Evolutionary conservation across 1,140 invertebrate species (phyloP).

Genomic region (Cotesia vestalis): DNA sequence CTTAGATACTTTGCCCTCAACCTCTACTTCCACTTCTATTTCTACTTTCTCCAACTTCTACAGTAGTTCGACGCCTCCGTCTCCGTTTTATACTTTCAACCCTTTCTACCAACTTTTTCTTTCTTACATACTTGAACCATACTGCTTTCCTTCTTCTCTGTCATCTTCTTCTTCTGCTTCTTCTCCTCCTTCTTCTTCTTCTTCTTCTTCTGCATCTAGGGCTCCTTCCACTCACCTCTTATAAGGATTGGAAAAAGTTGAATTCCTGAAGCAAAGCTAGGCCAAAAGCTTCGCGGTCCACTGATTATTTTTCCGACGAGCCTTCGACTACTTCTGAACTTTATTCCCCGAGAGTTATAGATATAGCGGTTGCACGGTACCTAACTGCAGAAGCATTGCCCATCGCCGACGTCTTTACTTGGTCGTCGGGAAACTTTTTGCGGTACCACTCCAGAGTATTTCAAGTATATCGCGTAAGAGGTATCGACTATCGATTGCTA

Average conservation of each 20-base stretch:
- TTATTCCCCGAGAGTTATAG: background rate
- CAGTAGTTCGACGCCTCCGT: background rate
- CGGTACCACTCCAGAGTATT: constrained; percentile 15
- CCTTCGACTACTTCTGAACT: constrained; percentile 12
- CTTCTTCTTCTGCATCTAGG: too few relatives aligned
- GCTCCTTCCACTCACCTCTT: background rate
- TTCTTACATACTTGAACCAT: constrained; percentile 8
- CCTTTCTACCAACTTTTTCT: constrained; percentile 13
- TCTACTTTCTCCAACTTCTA: too few relatives aligned
- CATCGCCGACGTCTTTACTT: background rate
- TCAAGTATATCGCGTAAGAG: constrained; percentile 23
- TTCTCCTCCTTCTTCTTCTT: too few relatives aligned
- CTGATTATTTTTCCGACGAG: constrained; percentile 41
- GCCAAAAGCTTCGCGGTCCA: constrained; percentile 36
- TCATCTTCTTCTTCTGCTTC: too few relatives aligned
- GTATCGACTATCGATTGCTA: background rate
- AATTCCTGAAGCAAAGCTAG: constrained; percentile 33
- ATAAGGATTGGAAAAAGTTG: constrained; percentile 47
- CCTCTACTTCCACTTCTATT: constrained; percentile 7
- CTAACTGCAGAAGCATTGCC: background rate
- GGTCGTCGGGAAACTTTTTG: constrained; percentile 13
- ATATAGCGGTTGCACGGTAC: background rate
- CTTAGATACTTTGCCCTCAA: background rate
- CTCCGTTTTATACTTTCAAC: background rate
- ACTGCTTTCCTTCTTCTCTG: background rate